These are phyloP conservation scores for Gallirallus australis DNA, from an alignment of 2,797 vertebrate genomes.

Conservation along the genomic window DNA sequence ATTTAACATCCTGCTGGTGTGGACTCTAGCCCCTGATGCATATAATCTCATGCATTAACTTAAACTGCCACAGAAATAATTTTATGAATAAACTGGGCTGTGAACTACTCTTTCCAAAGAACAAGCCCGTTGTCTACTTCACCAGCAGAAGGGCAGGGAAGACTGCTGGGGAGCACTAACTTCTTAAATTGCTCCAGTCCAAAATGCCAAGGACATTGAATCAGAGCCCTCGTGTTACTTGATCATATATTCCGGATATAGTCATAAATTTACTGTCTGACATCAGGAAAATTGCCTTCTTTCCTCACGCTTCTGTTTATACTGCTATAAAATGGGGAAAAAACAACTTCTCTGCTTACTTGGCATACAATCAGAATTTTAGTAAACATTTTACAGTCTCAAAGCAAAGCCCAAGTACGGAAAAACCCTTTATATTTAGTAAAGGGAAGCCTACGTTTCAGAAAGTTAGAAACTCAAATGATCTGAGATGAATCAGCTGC, in stretches of 20 bases:
- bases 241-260: background rate
- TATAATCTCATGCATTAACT: background rate
- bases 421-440: background rate
- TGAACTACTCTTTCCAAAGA: background rate
- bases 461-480: slow-evolving; percentile 43
- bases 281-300: background rate
- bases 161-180: background rate
- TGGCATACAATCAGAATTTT: background rate
- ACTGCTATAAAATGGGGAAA: background rate
- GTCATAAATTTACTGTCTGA: slow-evolving; percentile 7
- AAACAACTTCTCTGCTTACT: background rate
- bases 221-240: background rate
- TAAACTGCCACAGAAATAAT: background rate
- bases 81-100: background rate
- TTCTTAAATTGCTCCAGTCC: background rate
- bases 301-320: background rate
- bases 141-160: background rate
- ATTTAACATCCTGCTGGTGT: background rate
- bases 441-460: slow-evolving; percentile 13
- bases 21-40: background rate
- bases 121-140: background rate
- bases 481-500: slow-evolving; percentile 40
- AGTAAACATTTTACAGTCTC: slow-evolving; percentile 11
- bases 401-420: slow-evolving; percentile 1
- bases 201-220: background rate